Evolutionary conservation across 2,797 vertebrate species (phyloP), one percentile per base, ranked within the genome.

Genomic region (Taenioides sp.): DNA sequence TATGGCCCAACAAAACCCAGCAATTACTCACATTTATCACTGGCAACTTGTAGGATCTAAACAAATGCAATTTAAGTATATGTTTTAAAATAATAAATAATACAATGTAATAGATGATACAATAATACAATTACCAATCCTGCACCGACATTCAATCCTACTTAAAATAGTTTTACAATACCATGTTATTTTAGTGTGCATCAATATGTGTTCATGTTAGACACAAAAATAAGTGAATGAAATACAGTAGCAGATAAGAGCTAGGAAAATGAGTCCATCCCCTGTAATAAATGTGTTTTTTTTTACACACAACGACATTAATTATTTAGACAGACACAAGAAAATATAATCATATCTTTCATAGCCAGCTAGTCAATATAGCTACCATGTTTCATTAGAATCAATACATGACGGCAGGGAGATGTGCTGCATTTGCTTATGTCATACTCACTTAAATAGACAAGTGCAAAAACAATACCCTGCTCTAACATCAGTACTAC

Each of bases 331-430:
- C 43, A 17, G 23, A 65, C 23, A 27, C 43, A 49, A 65, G 40
- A 65, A 49, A 65, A 65, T 20, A 50, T 49, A 65, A 27, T 65
- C 63, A 65, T 43, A 23, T 65, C 23, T 43, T 49, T 49, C 63
- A 49, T 49, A 50, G 27, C 23, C 43, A 27, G 40, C 43, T 17
- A 20, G 40, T 65, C 62, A 25, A 65, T 65, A 65, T 27, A 27
- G 40, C 63, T 49, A 65, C 63, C 43, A 49, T 65, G 63, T 65
- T 65, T 65, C 63, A 65, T 49, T 65, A 65, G 43, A 23, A 65
- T 50, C 63, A 65, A 65, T 65, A 65, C n/a, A 65, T 5, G 14
- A 49, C 63, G 18, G 63, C 43, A 10, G 14, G 27, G 43, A 50
- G 43, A 49, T 27, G 23, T 50, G 14, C 63, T 65, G 47, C 43